phyloP scores from a whole-genome alignment of 1,140 invertebrate species.

The Drosophila takahashii region DNA sequence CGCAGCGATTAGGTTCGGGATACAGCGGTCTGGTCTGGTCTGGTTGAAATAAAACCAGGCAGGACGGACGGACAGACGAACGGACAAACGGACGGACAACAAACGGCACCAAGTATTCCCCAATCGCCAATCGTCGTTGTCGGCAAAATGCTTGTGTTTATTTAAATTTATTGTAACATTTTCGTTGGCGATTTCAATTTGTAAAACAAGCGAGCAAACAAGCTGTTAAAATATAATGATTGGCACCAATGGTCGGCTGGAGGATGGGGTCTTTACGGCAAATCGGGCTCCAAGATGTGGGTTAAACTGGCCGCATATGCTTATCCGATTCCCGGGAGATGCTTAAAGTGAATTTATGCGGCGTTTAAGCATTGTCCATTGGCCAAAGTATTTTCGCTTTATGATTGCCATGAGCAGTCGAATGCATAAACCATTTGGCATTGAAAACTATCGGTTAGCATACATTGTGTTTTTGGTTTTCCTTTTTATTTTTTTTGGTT shows the following conservation, averaged over 20 bases:
- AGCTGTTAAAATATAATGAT: constrained; percentile 84
- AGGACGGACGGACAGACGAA: constrained; percentile 10
- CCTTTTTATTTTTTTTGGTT: constrained; percentile 16
- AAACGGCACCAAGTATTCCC: constrained; percentile 51
- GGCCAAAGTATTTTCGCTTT: constrained; percentile 62
- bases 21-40: constrained; percentile 43
- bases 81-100: constrained; percentile 12
- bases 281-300: constrained; percentile 39
- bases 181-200: constrained; percentile 81
- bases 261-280: constrained; percentile 3
- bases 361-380: constrained; percentile 69
- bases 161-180: constrained; percentile 84
- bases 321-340: constrained; percentile 56
- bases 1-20: constrained; percentile 82
- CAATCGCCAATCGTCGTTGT: constrained; percentile 25
- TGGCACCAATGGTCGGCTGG: constrained; percentile 49
- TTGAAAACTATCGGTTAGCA: constrained; percentile 70
- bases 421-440: constrained; percentile 81
- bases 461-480: constrained; percentile 61
- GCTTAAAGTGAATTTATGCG: constrained; percentile 71
- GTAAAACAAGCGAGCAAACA: constrained; percentile 83
- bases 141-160: constrained; percentile 78
- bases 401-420: constrained; percentile 73
- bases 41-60: constrained; percentile 27
- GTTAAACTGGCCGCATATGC: constrained; percentile 79